Evolutionary conservation across 2,113 vertebrate genomes (phyloP).

Genomic region (Anolis carolinensis): DNA sequence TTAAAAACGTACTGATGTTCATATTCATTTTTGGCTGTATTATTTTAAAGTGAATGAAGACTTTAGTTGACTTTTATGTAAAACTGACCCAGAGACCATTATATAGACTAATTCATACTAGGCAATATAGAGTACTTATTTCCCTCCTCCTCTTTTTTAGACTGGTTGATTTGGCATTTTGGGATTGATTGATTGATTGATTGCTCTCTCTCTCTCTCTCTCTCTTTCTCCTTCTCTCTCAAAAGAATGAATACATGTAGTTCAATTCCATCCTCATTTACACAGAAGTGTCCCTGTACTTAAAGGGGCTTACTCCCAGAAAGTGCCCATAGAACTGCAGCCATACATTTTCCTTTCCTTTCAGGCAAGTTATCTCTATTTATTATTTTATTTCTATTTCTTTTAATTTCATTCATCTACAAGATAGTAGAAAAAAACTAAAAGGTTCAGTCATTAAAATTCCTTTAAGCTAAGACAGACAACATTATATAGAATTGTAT

Average conservation of each 20-base stretch:
- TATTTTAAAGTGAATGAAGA: slow-evolving; percentile 34
- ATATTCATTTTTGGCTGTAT: slow-evolving; percentile 18
- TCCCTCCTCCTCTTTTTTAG: background rate
- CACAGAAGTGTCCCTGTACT: background rate
- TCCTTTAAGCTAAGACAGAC: slow-evolving; percentile 19
- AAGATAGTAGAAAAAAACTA: slow-evolving; percentile 23
- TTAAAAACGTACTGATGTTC: slow-evolving; percentile 9
- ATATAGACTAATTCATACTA: slow-evolving; percentile 18
- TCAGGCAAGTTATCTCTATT: slow-evolving; percentile 5
- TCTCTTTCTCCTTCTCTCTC: background rate
- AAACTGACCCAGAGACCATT: slow-evolving; percentile 24
- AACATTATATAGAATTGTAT: slow-evolving; percentile 9
- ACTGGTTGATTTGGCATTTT: background rate
- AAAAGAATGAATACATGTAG: background rate
- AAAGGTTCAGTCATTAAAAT: slow-evolving; percentile 31
- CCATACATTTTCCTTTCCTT: background rate
- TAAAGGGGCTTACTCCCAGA: background rate
- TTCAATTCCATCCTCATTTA: background rate
- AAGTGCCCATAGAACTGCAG: background rate
- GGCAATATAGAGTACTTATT: too few species aligned
- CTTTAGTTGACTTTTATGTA: slow-evolving; percentile 22
- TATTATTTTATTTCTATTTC: slow-evolving; percentile 1
- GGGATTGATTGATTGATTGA: background rate
- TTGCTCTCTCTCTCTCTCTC: too few species aligned
- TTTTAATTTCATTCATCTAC: slow-evolving; percentile 15